Evolutionary conservation across 2,797 vertebrate species (phyloP).

Genomic region (Arrhamphus sclerolepis): DNA sequence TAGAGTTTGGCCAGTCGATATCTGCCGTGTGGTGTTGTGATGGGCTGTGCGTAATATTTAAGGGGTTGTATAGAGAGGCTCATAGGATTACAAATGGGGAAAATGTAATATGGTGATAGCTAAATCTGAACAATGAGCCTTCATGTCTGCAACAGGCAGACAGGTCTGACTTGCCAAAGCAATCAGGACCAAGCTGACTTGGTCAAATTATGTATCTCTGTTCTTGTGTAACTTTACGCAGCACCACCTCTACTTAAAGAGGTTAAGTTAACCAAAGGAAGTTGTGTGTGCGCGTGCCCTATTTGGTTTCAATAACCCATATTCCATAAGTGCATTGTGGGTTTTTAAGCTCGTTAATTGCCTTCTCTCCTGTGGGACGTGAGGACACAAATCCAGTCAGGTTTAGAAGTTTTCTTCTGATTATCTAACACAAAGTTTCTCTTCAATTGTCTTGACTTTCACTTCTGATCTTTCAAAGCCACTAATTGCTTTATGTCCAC

Average conservation of each 20-base stretch:
- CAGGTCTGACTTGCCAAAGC: conserved; percentile 6
- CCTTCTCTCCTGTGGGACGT: conserved; percentile 28
- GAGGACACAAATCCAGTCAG: conserved; percentile 16
- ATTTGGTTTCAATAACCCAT: conserved; percentile 39
- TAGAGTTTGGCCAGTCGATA: no score
- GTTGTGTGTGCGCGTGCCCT: background rate
- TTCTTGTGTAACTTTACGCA: background rate
- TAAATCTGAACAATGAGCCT: conserved; percentile 9
- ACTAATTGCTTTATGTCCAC: conserved; percentile 33
- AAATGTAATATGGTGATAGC: background rate
- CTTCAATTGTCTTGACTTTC: conserved; percentile 14
- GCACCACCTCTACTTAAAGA: conserved; percentile 8
- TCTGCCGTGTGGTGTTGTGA: no score
- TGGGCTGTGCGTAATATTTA: no score
- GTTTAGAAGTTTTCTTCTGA: conserved; percentile 18
- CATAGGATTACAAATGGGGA: no score
- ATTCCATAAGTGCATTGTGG: conserved; percentile 30
- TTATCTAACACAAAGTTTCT: background rate
- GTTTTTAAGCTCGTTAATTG: conserved; percentile 51
- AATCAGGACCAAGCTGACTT: conserved; percentile 4
- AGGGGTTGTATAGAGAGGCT: no score
- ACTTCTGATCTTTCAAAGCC: conserved; percentile 18
- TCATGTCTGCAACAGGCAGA: background rate
- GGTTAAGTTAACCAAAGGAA: conserved; percentile 32
- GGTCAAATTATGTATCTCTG: no score